These are phyloP conservation scores for Setipinna tenuifilis DNA, from an alignment of 2,797 vertebrate genomes.

Conservation along the genomic window DNA sequence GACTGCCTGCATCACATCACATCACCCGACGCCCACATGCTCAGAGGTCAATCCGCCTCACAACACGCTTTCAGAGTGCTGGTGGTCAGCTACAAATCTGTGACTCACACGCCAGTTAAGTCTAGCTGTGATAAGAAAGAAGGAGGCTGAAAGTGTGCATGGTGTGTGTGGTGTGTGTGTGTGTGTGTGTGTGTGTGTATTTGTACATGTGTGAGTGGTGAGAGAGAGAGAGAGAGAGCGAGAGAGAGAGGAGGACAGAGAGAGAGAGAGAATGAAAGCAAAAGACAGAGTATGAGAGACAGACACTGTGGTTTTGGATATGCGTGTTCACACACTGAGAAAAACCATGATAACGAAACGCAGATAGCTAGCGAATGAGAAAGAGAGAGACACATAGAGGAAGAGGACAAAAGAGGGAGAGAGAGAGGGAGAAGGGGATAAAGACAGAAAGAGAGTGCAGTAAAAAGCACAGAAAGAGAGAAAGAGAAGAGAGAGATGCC, in stretches of 20 bases:
- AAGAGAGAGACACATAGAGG: neutral
- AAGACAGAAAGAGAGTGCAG: neutral
- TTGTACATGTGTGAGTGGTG: too few species aligned
- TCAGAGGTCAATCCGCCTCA: neutral
- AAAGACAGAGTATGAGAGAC: neutral
- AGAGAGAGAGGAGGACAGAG: neutral
- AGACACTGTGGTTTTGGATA: neutral
- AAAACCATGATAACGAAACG: neutral
- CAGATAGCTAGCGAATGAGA: neutral
- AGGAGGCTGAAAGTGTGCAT: neutral
- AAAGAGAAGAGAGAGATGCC: constrained; percentile 13
- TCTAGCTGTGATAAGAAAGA: constrained; percentile 12
- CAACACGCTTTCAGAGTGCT: neutral
- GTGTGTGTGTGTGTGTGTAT: constrained; percentile 22
- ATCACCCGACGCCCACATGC: constrained; percentile 27
- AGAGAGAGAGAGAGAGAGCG: neutral
- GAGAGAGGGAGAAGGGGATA: neutral
- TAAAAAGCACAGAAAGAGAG: neutral
- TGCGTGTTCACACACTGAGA: neutral
- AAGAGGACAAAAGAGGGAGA: neutral
- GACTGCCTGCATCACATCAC: constrained; percentile 1
- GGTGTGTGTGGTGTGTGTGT: neutral
- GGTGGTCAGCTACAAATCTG: neutral
- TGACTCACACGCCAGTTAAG: constrained; percentile 5
- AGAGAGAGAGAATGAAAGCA: neutral